Evolutionary conservation across 2,797 vertebrate species (phyloP).

Genomic region (Scomberomorus guttatus): DNA sequence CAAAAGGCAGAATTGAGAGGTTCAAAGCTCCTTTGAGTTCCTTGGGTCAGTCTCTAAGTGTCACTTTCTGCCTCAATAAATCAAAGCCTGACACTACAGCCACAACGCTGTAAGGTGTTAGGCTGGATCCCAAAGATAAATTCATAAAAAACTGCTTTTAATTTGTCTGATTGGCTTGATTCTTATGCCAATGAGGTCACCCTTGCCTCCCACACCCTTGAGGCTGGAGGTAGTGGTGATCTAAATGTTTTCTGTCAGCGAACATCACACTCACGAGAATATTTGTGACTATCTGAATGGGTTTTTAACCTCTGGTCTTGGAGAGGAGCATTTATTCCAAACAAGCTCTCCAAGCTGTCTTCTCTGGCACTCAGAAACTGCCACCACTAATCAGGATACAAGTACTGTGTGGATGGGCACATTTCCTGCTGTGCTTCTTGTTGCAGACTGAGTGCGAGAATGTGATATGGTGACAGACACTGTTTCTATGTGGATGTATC

Average conservation of each 20-base stretch:
- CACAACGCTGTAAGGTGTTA: not conserved
- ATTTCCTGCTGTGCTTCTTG: slow-evolving; percentile 63
- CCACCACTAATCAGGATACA: slow-evolving; percentile 78
- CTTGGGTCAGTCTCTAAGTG: slow-evolving; percentile 24
- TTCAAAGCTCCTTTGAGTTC: slow-evolving; percentile 35
- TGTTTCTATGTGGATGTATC: slow-evolving; percentile 34
- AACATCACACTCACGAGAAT: slow-evolving; percentile 53
- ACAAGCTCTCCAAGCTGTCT: slow-evolving; percentile 70
- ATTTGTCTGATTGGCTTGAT: slow-evolving; percentile 16
- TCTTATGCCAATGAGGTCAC: slow-evolving; percentile 29
- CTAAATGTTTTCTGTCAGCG: slow-evolving; percentile 53
- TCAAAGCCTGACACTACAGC: slow-evolving; percentile 37
- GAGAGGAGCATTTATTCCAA: slow-evolving; percentile 66
- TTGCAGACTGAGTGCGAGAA: slow-evolving; percentile 38
- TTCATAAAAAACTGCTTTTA: slow-evolving; percentile 1
- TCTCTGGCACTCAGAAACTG: slow-evolving; percentile 64
- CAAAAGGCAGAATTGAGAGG: slow-evolving; percentile 23
- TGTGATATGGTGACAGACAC: slow-evolving; percentile 37
- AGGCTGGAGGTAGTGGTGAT: not conserved
- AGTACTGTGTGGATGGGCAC: slow-evolving; percentile 45
- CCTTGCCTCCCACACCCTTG: slow-evolving; percentile 3
- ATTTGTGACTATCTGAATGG: slow-evolving; percentile 65
- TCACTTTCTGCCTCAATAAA: slow-evolving; percentile 44
- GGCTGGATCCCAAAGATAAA: slow-evolving; percentile 10
- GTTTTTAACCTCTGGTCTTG: slow-evolving; percentile 77